Evolutionary conservation across 2,888 invertebrate species (phyloP), one percentile per base, ranked within the genome.

Genomic region (Cynaeus angustus): DNA sequence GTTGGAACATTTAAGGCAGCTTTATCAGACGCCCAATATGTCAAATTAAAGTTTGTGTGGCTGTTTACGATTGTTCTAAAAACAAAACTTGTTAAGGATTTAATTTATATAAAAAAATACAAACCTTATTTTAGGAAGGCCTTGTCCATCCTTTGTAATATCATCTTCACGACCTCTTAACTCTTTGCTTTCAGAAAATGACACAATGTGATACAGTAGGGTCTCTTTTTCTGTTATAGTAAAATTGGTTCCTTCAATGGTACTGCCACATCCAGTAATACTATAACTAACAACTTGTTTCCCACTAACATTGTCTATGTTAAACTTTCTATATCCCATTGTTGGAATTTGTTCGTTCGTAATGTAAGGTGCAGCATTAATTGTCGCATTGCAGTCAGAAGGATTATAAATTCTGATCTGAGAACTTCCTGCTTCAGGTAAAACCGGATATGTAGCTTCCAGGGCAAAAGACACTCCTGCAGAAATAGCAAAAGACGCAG

Each of bases 401-500:
- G 90, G 90, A 75, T 94, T 94, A 83, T 91, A 94, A 3, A 94
- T 84, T 73, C 94, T 87, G 13, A 94, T 74, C 77, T 94, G 93
- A 0, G 89, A 88, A 26, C 88, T 80, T 1, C 89, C 89, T 3
- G 81, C 76, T 6, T 86, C 78, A 7, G 94, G 91, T 8, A 90
- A 58, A 0, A 86, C 77, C 0, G 89, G 88, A 75, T 91, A 90
- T 0, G 90, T 89, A 82, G 92, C 93, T 89, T 95, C 89, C 64
- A 96, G 86, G 26, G 88, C 83, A 0, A 95, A 81, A 83, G 97
- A 95, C 0, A 98, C 90, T n/a, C 94, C 80, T 2, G 92, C 97
- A 0, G 98, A 96, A 30, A 95, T 87, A n/a, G 94, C 85, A 82
- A 99, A 99, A 0, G 99, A 91, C 0, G 90, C 68, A 0, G 94